Conservation (phyloP, 1,140 invertebrate species). For the Bombyx mori region DNA sequence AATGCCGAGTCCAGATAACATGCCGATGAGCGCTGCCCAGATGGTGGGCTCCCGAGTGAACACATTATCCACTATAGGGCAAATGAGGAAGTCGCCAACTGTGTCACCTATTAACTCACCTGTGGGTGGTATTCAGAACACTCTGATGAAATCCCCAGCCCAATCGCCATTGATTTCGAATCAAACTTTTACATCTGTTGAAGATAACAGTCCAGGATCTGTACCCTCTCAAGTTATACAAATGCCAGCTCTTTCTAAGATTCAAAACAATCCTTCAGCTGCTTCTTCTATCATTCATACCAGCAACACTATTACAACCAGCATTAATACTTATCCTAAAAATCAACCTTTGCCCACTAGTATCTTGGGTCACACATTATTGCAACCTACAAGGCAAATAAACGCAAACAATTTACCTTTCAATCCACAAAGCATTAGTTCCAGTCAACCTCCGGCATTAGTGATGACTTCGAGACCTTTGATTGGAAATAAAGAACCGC, state of each 20-base stretch:
- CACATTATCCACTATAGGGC: constrained; percentile 49
- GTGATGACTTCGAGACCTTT: constrained; percentile 65
- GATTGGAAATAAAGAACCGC: constrained; percentile 52
- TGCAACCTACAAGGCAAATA: constrained; percentile 60
- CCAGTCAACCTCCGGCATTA: constrained; percentile 67
- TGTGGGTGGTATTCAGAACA: constrained; percentile 38
- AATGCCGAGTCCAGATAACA: constrained; percentile 31
- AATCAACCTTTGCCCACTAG: constrained; percentile 52
- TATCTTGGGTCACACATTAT: constrained; percentile 63
- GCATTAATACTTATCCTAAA: constrained; percentile 37
- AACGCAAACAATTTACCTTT: constrained; percentile 58
- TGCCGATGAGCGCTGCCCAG: constrained; percentile 53
- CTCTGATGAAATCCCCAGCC: constrained; percentile 56
- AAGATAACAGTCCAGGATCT: constrained; percentile 36
- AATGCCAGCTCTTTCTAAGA: constrained; percentile 68
- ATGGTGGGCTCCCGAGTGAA: constrained; percentile 53
- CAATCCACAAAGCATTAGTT: constrained; percentile 65
- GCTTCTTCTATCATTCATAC: constrained; percentile 47
- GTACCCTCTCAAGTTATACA: constrained; percentile 61
- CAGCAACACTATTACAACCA: constrained; percentile 56
- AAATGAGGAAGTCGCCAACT: constrained; percentile 53
- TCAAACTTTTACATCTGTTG: constrained; percentile 33
- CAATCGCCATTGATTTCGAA: constrained; percentile 46
- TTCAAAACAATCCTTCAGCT: constrained; percentile 46
- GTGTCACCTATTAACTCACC: constrained; percentile 60